Conservation (phyloP, 2,888 invertebrate genomes). For the Achlya flavicornis region DNA sequence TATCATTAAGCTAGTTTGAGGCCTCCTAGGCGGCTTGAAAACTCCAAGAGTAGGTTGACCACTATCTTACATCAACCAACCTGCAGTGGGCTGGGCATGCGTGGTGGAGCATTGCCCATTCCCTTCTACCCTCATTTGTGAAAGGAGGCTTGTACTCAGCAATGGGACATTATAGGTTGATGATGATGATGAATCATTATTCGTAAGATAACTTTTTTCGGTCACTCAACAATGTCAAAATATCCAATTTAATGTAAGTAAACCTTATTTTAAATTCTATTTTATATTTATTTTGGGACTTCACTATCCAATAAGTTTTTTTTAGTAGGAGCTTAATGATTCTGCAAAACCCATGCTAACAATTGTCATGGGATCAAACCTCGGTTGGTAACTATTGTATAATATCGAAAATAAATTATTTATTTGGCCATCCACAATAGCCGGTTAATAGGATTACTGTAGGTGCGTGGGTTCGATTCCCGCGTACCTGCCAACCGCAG, state of each 20-base stretch:
- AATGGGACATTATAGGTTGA: too few species aligned
- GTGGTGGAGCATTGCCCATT: too few species aligned
- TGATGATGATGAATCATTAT: too few species aligned
- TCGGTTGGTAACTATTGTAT: slow-evolving; percentile 53
- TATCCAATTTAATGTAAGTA: not conserved
- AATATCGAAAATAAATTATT: slow-evolving; percentile 76
- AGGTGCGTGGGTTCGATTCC: slow-evolving; percentile 74
- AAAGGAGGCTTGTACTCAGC: too few species aligned
- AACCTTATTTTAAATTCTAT: not conserved
- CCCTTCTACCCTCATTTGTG: too few species aligned
- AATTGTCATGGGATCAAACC: slow-evolving; percentile 49
- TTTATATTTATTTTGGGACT: not conserved
- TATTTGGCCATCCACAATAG: slow-evolving; percentile 74
- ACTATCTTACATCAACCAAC: too few species aligned
- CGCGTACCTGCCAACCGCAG: slow-evolving; percentile 69
- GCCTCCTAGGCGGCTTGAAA: too few species aligned
- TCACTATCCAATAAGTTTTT: not conserved
- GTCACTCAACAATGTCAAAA: not conserved
- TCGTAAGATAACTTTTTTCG: not conserved
- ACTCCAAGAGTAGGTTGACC: too few species aligned
- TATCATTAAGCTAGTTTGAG: too few species aligned
- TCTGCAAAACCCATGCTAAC: slow-evolving; percentile 48
- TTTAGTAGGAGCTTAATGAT: slow-evolving; percentile 37
- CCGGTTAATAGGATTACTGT: slow-evolving; percentile 75
- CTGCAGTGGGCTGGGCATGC: too few species aligned